Base-by-base conservation (phyloP, 2,888 invertebrate species). In the Taphrorychus bicolor region DNA sequence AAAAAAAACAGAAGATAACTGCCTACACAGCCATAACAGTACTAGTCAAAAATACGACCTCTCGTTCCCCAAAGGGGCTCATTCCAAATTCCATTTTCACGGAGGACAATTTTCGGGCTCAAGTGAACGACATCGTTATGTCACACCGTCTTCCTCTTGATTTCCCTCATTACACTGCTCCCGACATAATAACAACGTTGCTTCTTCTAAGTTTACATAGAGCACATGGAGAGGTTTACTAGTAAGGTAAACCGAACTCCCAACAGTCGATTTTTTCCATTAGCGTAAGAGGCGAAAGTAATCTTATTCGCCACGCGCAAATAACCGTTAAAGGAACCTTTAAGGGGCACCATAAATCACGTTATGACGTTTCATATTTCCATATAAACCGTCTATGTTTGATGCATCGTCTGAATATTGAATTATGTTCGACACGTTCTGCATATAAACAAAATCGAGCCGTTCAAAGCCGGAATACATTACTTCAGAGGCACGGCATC, bases 351-450 rank as follows among this genome's bases (percentile, higher is more conserved):
- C 54, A 54, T 54, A 24, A 54, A 54, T 54, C 54, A 53, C 18
- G 11, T 9, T 22, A 56, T 40, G 57, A 40, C 57, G 22, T 42
- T 45, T 45, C 49, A 23, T 59, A 14, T 51, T 59, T 51, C 18
- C 54, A 51, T 51, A 57, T 48, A 45, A 17, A 21, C 45, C 45
- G 22, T 14, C 42, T 16, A 24, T 59, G 48, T 24, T 48, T 58
- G 42, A 58, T 59, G 49, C 49, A 32, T 49, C 22, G 16, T 18
- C 24, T 49, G 59, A 59, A 59, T 59, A 59, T 59, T 59, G 59
- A 59, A 59, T 59, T 32, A 49, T 59, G 23, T 51, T 59, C 17
- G 23, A 49, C 59, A 19, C 49, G 51, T 24, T 49, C 32, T 32
- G 59, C 59, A 59, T 59, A 49, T 59, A 24, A 18, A 59, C n/a